Evolutionary conservation across 1,140 invertebrate species (phyloP).

Genomic region (Steinernema khuongi): DNA sequence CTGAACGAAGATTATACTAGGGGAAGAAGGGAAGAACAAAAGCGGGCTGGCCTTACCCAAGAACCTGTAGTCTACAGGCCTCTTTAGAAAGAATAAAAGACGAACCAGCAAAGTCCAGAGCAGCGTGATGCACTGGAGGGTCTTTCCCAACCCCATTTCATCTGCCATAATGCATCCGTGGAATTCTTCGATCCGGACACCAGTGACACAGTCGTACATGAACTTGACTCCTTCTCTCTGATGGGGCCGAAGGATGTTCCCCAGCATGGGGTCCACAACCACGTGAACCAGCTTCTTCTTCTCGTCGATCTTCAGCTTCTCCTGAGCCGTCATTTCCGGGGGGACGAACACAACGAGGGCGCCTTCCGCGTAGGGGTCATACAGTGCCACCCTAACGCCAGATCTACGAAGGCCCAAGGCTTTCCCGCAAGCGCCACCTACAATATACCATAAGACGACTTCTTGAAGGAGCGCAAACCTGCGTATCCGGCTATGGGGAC

Average conservation of each 20-base stretch:
- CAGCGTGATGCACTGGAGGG: conserved; percentile 92
- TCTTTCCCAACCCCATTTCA: conserved; percentile 75
- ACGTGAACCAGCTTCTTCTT: conserved; percentile 64
- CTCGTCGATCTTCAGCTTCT: conserved; percentile 72
- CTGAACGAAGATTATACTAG: conserved; percentile 64
- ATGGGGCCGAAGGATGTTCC: conserved; percentile 87
- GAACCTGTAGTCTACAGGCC: no score
- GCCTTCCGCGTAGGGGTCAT: conserved; percentile 87
- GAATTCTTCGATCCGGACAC: conserved; percentile 74
- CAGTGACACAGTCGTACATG: conserved; percentile 99
- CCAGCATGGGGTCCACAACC: conserved; percentile 85
- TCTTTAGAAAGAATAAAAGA: conserved; percentile 71
- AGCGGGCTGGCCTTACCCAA: no score
- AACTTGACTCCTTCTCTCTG: conserved; percentile 98
- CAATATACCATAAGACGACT: conserved; percentile 22
- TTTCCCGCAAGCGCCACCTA: conserved; percentile 38
- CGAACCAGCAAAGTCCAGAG: conserved; percentile 88
- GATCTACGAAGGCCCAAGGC: conserved; percentile 70
- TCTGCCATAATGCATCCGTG: conserved; percentile 56
- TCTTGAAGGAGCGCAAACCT: conserved; percentile 51
- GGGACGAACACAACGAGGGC: conserved; percentile 85
- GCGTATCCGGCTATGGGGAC: conserved; percentile 86
- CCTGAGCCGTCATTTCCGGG: conserved; percentile 74
- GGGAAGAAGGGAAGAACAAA: no score
- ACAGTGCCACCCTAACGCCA: conserved; percentile 71